Conservation (phyloP, 1,140 invertebrate genomes). For the Vanessa atalanta region DNA sequence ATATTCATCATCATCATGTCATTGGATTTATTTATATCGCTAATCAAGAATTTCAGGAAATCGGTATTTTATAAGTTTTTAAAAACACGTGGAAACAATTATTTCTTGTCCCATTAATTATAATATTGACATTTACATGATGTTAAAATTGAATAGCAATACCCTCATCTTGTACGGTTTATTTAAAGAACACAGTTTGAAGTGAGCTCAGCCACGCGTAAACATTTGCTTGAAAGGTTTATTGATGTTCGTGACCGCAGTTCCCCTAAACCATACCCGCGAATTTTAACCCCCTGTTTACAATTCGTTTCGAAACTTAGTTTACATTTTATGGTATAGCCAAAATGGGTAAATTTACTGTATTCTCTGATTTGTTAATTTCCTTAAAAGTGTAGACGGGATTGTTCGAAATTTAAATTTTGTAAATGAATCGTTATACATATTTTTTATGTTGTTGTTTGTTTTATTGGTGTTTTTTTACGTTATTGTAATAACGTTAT, state of each 20-base stretch:
- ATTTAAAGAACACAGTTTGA: conserved; percentile 16
- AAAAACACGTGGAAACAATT: background rate
- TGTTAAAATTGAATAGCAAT: conserved; percentile 9
- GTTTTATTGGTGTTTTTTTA: background rate
- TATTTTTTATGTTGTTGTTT: background rate
- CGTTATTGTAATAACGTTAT: too few relatives aligned
- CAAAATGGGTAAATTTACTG: conserved; percentile 5
- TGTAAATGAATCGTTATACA: background rate
- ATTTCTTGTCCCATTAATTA: background rate
- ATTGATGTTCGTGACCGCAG: conserved; percentile 41
- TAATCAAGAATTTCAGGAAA: too few relatives aligned
- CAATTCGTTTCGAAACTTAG: conserved; percentile 21
- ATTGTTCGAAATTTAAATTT: background rate
- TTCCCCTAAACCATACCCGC: conserved; percentile 27
- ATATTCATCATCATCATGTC: too few relatives aligned
- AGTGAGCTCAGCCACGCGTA: conserved; percentile 32
- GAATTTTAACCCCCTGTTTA: conserved; percentile 32
- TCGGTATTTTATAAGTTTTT: too few relatives aligned
- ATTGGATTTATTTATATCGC: too few relatives aligned
- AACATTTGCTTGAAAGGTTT: conserved; percentile 31
- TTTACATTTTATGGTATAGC: conserved; percentile 25
- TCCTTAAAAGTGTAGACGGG: background rate
- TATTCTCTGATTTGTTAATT: conserved; percentile 2
- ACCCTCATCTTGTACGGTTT: conserved; percentile 17
- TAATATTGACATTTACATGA: conserved; percentile 8